Evolutionary conservation across 2,113 vertebrate species (phyloP).

Genomic region (Setophaga coronata): DNA sequence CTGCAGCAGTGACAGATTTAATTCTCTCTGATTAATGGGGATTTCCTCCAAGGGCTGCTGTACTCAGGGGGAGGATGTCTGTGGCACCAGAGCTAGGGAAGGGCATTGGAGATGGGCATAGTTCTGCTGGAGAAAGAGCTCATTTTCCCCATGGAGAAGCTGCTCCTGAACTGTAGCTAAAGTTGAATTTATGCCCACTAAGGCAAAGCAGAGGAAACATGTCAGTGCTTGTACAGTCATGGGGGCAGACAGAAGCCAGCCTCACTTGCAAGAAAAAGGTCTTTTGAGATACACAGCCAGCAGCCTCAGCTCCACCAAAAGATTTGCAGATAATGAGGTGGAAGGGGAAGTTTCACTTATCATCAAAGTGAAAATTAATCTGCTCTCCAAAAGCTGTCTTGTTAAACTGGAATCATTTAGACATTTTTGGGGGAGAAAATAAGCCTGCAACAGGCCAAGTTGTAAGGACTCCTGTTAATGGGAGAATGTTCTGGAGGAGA

Average conservation of each 20-base stretch:
- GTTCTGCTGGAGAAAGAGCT: neutral
- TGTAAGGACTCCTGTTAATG: neutral
- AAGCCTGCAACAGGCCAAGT: neutral
- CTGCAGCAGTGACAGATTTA: neutral
- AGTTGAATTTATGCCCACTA: neutral
- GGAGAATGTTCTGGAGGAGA: neutral
- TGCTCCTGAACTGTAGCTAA: neutral
- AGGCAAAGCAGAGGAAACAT: neutral
- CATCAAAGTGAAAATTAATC: neutral
- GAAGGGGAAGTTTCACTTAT: neutral
- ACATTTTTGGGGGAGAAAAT: neutral
- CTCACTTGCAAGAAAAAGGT: neutral
- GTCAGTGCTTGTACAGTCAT: neutral
- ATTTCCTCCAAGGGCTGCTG: neutral
- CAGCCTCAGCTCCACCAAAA: neutral
- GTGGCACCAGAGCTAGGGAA: rapidly evolving
- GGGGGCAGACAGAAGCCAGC: neutral
- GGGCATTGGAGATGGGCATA: neutral
- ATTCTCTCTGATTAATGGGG: neutral
- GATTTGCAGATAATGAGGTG: neutral
- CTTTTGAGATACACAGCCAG: neutral
- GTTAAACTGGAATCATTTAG: neutral
- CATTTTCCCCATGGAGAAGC: neutral
- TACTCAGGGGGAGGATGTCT: neutral
- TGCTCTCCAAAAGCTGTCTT: neutral